phyloP scores from a whole-genome alignment of 2,888 invertebrate genomes.

The Drosophila atroscutellata region DNA sequence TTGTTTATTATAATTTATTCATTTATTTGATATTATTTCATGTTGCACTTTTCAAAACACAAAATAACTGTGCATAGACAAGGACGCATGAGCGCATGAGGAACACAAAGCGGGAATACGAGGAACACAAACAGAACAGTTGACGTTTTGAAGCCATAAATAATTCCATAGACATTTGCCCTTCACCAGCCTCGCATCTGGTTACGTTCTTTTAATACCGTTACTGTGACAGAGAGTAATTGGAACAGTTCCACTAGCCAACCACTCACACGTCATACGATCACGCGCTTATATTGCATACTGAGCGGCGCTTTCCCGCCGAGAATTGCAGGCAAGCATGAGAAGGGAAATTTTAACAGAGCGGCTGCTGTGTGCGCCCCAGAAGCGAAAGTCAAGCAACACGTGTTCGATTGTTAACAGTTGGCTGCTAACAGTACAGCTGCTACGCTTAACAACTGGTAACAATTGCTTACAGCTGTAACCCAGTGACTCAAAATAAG shows the following conservation, averaged over 20 bases:
- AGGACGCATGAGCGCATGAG: slow-evolving; percentile 6
- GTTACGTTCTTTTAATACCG: slow-evolving; percentile 24
- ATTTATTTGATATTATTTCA: neutral
- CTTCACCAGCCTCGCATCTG: slow-evolving; percentile 14
- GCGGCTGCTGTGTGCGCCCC: slow-evolving; percentile 23
- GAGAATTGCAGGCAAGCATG: slow-evolving; percentile 10
- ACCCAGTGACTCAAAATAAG: slow-evolving; percentile 46
- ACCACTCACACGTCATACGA: slow-evolving; percentile 40
- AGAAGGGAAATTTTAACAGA: slow-evolving; percentile 69
- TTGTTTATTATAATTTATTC: neutral
- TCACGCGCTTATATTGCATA: slow-evolving; percentile 41
- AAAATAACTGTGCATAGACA: slow-evolving; percentile 21
- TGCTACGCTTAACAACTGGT: slow-evolving; percentile 5
- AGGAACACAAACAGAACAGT: slow-evolving; percentile 22
- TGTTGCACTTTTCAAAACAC: neutral
- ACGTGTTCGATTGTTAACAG: slow-evolving; percentile 47
- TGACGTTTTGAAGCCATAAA: slow-evolving; percentile 29
- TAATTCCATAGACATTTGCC: slow-evolving; percentile 26
- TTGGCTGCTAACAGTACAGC: neutral
- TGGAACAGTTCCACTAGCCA: neutral
- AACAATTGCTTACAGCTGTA: slow-evolving; percentile 31
- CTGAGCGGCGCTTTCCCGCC: slow-evolving; percentile 21
- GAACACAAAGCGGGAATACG: neutral
- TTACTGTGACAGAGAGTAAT: neutral
- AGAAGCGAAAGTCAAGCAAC: slow-evolving; percentile 57